These are phyloP conservation scores for Cataglyphis cursor DNA, from an alignment of 2,888 invertebrate species.

Conservation along the genomic window DNA sequence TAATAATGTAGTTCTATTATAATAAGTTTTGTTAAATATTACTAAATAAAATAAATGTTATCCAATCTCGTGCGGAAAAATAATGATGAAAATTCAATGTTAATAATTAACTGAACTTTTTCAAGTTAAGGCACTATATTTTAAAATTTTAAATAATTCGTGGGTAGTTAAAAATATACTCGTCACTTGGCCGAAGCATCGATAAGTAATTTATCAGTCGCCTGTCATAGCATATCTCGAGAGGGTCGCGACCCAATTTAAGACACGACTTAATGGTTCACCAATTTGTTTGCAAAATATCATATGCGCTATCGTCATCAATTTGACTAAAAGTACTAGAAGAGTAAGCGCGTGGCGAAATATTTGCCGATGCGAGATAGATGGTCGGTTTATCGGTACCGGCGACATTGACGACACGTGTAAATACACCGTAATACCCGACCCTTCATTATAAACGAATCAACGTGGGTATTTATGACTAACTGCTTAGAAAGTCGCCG, in stretches of 20 bases:
- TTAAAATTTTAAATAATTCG: constrained; percentile 14
- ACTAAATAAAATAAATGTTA: neutral
- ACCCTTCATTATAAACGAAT: constrained; percentile 47
- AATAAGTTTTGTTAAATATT: neutral
- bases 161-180: constrained; percentile 22
- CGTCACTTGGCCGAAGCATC: neutral
- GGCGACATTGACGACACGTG: constrained; percentile 29
- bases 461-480: constrained; percentile 33
- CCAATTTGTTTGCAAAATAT: constrained; percentile 38
- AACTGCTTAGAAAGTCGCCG: constrained; percentile 19
- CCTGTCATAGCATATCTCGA: constrained; percentile 14
- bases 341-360: constrained; percentile 29
- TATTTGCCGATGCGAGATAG: constrained; percentile 9
- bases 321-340: neutral
- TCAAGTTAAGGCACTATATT: neutral
- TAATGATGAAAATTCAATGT: neutral
- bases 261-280: constrained; percentile 22
- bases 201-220: constrained; percentile 36
- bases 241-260: constrained; percentile 27
- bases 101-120: neutral
- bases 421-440: constrained; percentile 28
- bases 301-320: neutral
- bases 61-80: neutral
- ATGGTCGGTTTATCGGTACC: neutral
- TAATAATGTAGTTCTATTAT: neutral